These are phyloP conservation scores for Gopherus flavomarginatus DNA, from an alignment of 2,113 vertebrate species.

Conservation along the genomic window DNA sequence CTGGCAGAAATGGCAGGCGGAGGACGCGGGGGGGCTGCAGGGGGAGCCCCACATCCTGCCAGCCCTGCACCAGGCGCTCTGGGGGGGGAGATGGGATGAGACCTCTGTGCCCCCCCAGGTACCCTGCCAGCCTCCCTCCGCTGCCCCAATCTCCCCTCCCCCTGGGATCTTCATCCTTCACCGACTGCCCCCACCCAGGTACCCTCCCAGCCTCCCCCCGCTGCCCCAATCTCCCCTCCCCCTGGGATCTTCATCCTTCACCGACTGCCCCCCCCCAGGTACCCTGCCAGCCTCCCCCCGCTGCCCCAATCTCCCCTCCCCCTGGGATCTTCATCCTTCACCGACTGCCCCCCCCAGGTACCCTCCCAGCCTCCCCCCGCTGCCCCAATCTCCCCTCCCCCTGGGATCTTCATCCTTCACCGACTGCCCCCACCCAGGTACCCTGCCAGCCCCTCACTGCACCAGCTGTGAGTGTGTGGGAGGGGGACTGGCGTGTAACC, in stretches of 20 bases:
- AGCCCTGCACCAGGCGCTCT: constrained; percentile 87
- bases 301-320: too few relatives aligned
- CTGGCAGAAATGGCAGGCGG: constrained; percentile 89
- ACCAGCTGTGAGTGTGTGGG: neutral
- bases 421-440: neutral
- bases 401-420: too few relatives aligned
- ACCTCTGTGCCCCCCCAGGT: neutral
- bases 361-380: too few relatives aligned
- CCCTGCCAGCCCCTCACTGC: neutral
- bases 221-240: too few relatives aligned
- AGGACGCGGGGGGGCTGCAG: constrained; percentile 77
- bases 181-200: too few relatives aligned
- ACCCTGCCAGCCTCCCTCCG: neutral
- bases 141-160: too few relatives aligned
- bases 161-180: too few relatives aligned
- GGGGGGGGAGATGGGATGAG: constrained; percentile 19
- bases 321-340: neutral
- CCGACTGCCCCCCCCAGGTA: neutral
- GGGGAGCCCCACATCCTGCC: constrained; percentile 87
- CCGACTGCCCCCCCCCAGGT: too few relatives aligned
- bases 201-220: neutral
- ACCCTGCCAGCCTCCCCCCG: too few relatives aligned
- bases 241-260: too few relatives aligned
- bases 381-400: too few relatives aligned
- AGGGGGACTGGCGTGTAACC: neutral